Base-by-base conservation (phyloP, 2,888 invertebrate genomes). In the Polymixis flavicincta region DNA sequence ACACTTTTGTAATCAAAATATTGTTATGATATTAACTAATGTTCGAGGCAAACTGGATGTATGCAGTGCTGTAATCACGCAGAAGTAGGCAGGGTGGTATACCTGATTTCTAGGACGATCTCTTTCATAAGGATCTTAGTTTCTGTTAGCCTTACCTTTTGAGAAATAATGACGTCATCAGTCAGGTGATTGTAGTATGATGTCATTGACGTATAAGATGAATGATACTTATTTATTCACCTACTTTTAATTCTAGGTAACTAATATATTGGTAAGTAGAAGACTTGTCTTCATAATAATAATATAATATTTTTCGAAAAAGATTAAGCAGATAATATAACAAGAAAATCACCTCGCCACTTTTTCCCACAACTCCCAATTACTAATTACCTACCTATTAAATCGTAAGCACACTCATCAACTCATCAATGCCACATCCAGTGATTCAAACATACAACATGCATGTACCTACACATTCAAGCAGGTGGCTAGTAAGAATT, bases 401-500 rank as follows among this genome's bases (percentile, higher is more conserved):
- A 57, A 48, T 67, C 17, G 2, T 48, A 60, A 66, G n/a, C 59
- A 67, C 28, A 63, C 52, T 22, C 48, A 64, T 37, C 48, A 42
- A 61, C 55, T 65, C 45, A 54, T 55, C 25, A 88, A 80, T 89
- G 84, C 92, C 92, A 79, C 83, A 90, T 92, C 92, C 88, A 88
- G 72, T 80, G 61, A 61, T 37, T 42, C 19, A 52, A 45, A 28
- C 45, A 32, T 59, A 11, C 8, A 19, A 78, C 74, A 70, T 75
- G 75, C 73, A 73, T 80, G 86, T 84, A 84, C n/a, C n/a, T n/a
- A n/a, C 83, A 89, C 83, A 86, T 85, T 80, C 85, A 74, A 87
- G 89, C 92, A 92, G 92, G 93, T 93, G 93, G 89, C 90, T 89
- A 88, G 80, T 87, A 82, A 86, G 89, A 71, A 87, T 89, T 90